These are phyloP conservation scores for Trematomus bernacchii DNA, from an alignment of 2,797 vertebrate species.

Conservation along the genomic window DNA sequence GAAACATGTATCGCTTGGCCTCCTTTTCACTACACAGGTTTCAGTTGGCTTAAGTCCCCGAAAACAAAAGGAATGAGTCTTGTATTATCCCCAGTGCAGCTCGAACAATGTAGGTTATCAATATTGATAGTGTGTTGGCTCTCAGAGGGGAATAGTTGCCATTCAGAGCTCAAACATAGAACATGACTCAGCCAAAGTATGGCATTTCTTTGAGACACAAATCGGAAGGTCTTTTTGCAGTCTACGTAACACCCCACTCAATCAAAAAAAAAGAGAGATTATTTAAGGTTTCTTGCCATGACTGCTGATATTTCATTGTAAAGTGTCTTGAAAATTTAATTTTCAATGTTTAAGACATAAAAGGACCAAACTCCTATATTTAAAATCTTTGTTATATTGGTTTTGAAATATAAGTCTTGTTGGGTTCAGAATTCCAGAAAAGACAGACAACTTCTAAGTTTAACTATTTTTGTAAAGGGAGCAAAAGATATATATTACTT, in stretches of 20 bases:
- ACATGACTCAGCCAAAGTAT: conserved; percentile 24
- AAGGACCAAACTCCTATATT: no score
- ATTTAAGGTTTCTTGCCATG: no score
- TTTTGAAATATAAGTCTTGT: no score
- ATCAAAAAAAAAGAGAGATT: neutral
- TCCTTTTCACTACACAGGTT: conserved; percentile 42
- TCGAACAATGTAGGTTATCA: conserved; percentile 21
- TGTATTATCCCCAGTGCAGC: conserved; percentile 25
- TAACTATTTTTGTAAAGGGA: no score
- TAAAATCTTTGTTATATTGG: no score
- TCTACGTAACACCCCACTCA: conserved; percentile 27
- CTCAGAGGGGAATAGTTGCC: conserved; percentile 40
- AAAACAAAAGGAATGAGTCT: conserved; percentile 43
- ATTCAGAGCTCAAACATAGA: conserved; percentile 23
- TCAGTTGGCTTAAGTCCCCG: conserved; percentile 49
- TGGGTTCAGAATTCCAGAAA: no score
- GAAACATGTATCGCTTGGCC: neutral
- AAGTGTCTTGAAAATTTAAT: no score
- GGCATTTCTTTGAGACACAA: conserved; percentile 19
- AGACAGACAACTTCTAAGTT: no score
- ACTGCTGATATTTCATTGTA: no score
- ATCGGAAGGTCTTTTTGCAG: neutral
- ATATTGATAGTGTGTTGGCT: conserved; percentile 28
- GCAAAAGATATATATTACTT: no score
- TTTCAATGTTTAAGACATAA: no score